A percentile compares a stretch with the other conserved stretches of the same genome.
phyloP scores from a whole-genome alignment of 2,888 invertebrate genomes.

The Lymantria dispar region DNA sequence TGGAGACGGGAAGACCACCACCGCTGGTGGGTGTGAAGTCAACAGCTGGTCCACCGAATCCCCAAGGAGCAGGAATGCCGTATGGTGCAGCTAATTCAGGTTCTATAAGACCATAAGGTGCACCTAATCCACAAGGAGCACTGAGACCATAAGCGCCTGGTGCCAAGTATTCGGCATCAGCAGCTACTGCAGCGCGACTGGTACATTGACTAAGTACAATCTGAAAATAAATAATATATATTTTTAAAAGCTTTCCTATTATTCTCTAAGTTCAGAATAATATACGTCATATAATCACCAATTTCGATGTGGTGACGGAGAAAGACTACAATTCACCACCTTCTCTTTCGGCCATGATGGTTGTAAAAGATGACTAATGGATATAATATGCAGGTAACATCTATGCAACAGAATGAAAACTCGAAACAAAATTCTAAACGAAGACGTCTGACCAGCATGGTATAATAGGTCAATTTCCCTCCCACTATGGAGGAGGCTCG shows the following conservation, averaged over 20 bases:
- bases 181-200: slow-evolving; percentile 8
- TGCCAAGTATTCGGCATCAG: neutral
- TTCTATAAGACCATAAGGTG: neutral
- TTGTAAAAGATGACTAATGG: too few relatives aligned
- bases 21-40: slow-evolving; percentile 40
- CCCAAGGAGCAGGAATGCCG: neutral
- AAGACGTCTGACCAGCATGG: too few relatives aligned
- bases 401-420: too few relatives aligned
- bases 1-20: slow-evolving; percentile 43
- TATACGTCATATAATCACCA: too few relatives aligned
- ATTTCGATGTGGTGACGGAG: too few relatives aligned
- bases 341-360: too few relatives aligned
- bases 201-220: slow-evolving; percentile 18
- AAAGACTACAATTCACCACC: too few relatives aligned
- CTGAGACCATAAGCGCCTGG: neutral
- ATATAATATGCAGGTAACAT: too few relatives aligned
- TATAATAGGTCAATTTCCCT: too few relatives aligned
- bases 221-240: slow-evolving; percentile 5
- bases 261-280: too few relatives aligned
- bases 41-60: slow-evolving; percentile 8
- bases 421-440: too few relatives aligned
- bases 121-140: neutral
- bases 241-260: neutral
- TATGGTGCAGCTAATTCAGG: neutral
- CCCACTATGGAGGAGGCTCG: too few relatives aligned